Percentiles rank a stretch among this genome's conserved stretches.
Conservation (phyloP, 1,140 invertebrate genomes). For the Mycetomoellerius zeteki region DNA sequence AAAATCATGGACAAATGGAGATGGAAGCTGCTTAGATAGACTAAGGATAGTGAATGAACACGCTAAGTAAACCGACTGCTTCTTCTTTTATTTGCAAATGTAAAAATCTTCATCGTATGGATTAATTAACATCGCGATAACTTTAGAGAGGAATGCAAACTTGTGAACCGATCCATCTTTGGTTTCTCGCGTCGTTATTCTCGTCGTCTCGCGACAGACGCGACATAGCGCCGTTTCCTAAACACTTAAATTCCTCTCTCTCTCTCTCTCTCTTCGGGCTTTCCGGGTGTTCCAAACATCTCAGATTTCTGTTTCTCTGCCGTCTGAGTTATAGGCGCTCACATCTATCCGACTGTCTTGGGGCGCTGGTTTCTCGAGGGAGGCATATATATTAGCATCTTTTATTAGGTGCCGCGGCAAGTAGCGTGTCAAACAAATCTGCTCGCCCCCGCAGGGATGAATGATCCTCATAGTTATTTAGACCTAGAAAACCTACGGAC, state of each 20-base stretch:
- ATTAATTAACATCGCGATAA: constrained; percentile 50
- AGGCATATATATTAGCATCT: constrained; percentile 74
- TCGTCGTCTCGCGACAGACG: constrained; percentile 30
- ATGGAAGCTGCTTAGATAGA: not conserved
- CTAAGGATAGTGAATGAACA: not conserved
- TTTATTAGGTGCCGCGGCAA: constrained; percentile 78
- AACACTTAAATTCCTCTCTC: constrained; percentile 29
- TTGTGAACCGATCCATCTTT: not conserved
- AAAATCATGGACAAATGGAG: constrained; percentile 44
- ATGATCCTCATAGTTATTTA: not conserved
- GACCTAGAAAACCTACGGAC: not conserved
- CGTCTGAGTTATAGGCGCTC: constrained; percentile 43
- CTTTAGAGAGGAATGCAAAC: constrained; percentile 31
- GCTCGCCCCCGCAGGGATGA: constrained; percentile 1
- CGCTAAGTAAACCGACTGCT: constrained; percentile 6
- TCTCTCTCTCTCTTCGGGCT: not conserved
- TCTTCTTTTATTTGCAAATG: constrained; percentile 1
- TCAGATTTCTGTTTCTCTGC: constrained; percentile 50
- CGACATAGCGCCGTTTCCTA: constrained; percentile 33
- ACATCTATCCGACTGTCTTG: constrained; percentile 16
- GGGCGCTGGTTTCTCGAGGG: not conserved
- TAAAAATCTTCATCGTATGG: not conserved
- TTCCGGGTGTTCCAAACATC: constrained; percentile 53
- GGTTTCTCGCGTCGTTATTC: constrained; percentile 37
- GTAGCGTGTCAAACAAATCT: constrained; percentile 78